Conservation (phyloP, 2,888 invertebrate genomes). For the Smittia sp. region DNA sequence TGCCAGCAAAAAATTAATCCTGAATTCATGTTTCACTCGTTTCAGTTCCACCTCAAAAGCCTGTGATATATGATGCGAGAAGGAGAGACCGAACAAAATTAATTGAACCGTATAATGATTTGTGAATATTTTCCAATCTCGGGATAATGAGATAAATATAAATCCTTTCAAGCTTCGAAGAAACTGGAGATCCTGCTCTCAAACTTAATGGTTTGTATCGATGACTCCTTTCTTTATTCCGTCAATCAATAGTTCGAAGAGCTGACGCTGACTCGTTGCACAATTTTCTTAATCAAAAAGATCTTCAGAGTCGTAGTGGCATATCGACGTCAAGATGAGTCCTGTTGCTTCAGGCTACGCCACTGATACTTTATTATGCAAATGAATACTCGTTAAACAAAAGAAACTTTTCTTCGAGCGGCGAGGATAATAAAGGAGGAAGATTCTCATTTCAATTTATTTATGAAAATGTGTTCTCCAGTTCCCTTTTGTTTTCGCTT, state of each 20-base stretch:
- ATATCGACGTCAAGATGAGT: background rate
- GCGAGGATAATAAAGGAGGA: background rate
- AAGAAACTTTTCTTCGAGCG: background rate
- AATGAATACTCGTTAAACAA: slow-evolving; percentile 8
- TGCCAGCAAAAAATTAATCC: background rate
- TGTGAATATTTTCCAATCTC: slow-evolving; percentile 58
- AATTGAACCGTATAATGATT: slow-evolving; percentile 76
- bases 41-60: slow-evolving; percentile 78
- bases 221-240: no score
- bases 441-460: slow-evolving; percentile 4
- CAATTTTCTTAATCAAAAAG: no score
- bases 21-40: slow-evolving; percentile 45
- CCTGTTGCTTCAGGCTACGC: background rate
- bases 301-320: no score
- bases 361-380: slow-evolving; percentile 1
- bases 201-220: no score
- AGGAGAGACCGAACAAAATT: slow-evolving; percentile 70
- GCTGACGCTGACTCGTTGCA: no score
- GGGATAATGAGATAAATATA: no score
- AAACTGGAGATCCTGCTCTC: no score
- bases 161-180: no score
- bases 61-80: slow-evolving; percentile 77
- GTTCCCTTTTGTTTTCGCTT: background rate
- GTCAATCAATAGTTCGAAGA: no score
- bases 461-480: slow-evolving; percentile 4